phyloP scores from a whole-genome alignment of 1,140 invertebrate species.

The Aphelenchoides besseyi region DNA sequence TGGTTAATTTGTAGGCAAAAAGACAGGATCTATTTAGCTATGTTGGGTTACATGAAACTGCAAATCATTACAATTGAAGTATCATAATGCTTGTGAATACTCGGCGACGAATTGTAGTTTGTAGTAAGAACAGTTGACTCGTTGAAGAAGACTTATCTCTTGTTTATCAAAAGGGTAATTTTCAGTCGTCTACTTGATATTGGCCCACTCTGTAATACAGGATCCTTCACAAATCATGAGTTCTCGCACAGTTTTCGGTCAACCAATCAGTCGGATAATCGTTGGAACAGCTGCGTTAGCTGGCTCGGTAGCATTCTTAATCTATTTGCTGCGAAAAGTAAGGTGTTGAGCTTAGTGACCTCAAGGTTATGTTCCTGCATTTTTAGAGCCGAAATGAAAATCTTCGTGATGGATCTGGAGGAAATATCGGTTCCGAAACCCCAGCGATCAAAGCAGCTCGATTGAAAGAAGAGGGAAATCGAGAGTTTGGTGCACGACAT shows the following conservation, averaged over 20 bases:
- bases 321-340: not conserved
- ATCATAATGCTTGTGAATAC: no score
- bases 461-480: conserved; percentile 8
- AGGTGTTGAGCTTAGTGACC: not conserved
- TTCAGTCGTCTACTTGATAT: not conserved
- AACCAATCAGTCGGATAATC: not conserved
- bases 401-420: not conserved
- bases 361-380: not conserved
- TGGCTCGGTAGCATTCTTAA: not conserved
- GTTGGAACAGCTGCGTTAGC: not conserved
- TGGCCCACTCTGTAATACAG: no score
- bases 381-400: not conserved
- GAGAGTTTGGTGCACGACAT: not conserved
- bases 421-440: not conserved
- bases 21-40: no score
- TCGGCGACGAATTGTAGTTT: no score
- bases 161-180: not conserved
- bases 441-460: not conserved
- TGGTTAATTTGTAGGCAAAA: no score
- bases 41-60: no score
- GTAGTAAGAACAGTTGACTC: not conserved
- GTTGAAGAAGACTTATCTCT: no score
- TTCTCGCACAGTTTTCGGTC: not conserved
- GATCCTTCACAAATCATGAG: not conserved
- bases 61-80: no score